phyloP scores from a whole-genome alignment of 1,140 invertebrate genomes.

The Triops longicaudatus region DNA sequence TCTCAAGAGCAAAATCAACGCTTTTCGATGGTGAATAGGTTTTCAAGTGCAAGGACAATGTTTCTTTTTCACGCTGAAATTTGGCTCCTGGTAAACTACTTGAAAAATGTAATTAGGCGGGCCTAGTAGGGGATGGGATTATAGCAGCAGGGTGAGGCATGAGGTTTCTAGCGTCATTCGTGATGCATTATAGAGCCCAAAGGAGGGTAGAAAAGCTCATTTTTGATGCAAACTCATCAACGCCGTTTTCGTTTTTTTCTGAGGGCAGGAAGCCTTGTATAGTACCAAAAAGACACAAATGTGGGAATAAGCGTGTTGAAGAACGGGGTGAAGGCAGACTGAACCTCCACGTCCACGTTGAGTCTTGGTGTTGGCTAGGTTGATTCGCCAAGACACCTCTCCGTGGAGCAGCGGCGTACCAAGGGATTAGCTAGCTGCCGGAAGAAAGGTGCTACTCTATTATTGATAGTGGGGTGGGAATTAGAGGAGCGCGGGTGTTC shows the following conservation, averaged over 20 bases:
- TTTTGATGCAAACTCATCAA: conserved; percentile 6
- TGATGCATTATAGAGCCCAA: background rate
- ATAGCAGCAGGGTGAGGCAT: background rate
- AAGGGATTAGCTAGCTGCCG: conserved; percentile 8
- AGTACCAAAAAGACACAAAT: no score
- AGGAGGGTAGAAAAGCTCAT: background rate
- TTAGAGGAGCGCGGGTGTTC: background rate
- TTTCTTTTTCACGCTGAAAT: background rate
- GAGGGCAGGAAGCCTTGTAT: background rate
- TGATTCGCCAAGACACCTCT: background rate
- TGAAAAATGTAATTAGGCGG: background rate
- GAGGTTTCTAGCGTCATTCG: background rate
- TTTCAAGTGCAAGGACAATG: background rate
- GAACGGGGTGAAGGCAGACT: background rate
- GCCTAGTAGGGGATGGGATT: background rate
- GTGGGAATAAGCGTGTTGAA: no score
- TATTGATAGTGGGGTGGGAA: background rate
- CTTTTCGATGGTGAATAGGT: background rate
- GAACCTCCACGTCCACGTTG: background rate
- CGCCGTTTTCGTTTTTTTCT: background rate
- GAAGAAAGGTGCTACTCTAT: conserved; percentile 10
- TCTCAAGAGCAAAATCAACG: conserved; percentile 8
- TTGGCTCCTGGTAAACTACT: background rate
- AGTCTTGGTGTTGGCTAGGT: background rate
- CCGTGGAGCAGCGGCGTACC: conserved; percentile 13